Evolutionary conservation across 2,888 invertebrate genomes (phyloP).

Genomic region (Acanthoscelides obtectus): DNA sequence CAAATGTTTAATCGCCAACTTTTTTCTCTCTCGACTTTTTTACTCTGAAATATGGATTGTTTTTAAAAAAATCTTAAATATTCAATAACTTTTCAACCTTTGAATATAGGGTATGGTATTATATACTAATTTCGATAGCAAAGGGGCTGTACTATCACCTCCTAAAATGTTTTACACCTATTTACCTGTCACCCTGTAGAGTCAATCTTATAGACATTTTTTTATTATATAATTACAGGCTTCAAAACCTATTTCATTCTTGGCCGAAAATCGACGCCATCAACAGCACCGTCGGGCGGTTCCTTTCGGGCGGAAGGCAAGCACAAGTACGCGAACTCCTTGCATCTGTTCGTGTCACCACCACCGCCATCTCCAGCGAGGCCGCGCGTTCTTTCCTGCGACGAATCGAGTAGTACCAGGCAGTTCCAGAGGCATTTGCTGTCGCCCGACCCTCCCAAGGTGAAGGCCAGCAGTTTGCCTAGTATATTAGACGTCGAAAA

Average conservation of each 20-base stretch:
- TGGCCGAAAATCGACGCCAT: conserved; percentile 60
- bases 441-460: conserved; percentile 52
- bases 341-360: conserved; percentile 60
- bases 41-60: no score
- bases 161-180: no score
- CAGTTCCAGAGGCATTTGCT: conserved; percentile 50
- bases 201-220: no score
- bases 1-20: no score
- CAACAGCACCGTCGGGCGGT: conserved; percentile 42
- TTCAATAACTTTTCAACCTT: no score
- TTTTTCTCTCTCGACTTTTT: no score
- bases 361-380: conserved; percentile 47
- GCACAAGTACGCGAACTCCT: conserved; percentile 45
- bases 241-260: conserved; percentile 84
- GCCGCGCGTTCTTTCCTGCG: conserved; percentile 44
- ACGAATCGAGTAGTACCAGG: conserved; percentile 38
- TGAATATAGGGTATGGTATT: no score
- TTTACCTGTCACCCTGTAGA: no score
- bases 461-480: conserved; percentile 74
- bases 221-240: conserved; percentile 51
- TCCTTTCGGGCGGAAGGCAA: conserved; percentile 40
- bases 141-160: no score
- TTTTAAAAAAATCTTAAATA: no score
- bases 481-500: conserved; percentile 77
- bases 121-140: no score